A percentile compares a stretch with the other conserved stretches of the same genome.
These are phyloP conservation scores for Galago senegalensis DNA, from an alignment of 2,797 vertebrate genomes.

Conservation along the genomic window DNA sequence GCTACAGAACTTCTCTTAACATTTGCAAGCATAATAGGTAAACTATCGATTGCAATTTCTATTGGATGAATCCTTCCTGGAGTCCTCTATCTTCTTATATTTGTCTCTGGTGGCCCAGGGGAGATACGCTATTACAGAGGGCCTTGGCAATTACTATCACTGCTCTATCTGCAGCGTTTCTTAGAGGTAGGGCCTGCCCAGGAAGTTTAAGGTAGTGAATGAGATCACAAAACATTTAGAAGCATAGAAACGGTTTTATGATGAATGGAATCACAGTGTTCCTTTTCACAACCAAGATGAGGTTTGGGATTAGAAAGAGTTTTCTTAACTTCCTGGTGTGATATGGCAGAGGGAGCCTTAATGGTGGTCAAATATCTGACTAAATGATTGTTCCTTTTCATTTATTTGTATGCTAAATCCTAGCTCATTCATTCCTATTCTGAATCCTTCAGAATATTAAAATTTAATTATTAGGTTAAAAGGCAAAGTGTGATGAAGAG, in stretches of 20 bases:
- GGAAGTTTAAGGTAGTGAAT: conserved; percentile 22
- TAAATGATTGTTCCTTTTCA: background rate
- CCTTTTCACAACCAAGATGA: background rate
- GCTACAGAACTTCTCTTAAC: background rate
- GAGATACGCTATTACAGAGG: background rate
- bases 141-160: background rate
- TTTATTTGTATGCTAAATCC: background rate
- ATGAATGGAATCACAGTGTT: background rate
- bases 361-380: background rate
- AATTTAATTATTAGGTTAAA: background rate
- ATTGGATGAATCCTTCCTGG: background rate
- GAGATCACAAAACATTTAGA: background rate
- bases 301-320: background rate
- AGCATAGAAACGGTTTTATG: background rate
- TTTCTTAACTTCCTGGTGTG: background rate
- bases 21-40: background rate
- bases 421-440: background rate
- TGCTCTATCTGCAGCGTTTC: too few relatives aligned
- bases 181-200: background rate
- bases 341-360: background rate
- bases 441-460: conserved; percentile 8
- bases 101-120: background rate
- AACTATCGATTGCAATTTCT: background rate
- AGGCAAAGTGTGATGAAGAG: background rate
- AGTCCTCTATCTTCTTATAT: background rate